Percentiles rank a stretch among this genome's conserved stretches.
Conservation (phyloP, 2,797 vertebrate genomes). For the Anguilla pacifica region DNA sequence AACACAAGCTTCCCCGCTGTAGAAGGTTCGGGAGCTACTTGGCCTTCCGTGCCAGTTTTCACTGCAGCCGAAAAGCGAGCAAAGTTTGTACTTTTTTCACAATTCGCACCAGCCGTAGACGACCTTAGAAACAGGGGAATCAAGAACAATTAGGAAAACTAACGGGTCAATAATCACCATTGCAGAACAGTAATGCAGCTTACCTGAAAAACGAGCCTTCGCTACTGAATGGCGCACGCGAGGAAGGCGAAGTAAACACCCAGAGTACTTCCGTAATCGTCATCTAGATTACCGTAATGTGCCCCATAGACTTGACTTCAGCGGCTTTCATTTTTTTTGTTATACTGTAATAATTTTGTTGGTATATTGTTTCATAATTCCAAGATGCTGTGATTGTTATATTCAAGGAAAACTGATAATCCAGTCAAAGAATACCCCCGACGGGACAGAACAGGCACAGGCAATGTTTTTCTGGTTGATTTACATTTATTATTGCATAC, state of each 20-base stretch:
- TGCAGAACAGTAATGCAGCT: background rate
- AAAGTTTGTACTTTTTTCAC: background rate
- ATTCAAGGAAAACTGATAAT: background rate
- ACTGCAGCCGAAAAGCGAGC: background rate
- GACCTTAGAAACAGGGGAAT: background rate
- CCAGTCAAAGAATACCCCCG: background rate
- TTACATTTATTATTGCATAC: slow-evolving; percentile 88
- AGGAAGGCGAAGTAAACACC: background rate
- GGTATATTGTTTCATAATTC: background rate
- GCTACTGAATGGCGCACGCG: background rate
- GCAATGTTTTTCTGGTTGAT: slow-evolving; percentile 51
- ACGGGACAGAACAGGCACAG: slow-evolving; percentile 10
- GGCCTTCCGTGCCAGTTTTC: background rate
- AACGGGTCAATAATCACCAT: background rate
- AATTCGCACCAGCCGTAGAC: background rate
- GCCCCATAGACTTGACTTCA: background rate
- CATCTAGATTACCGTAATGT: background rate
- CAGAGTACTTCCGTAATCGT: background rate
- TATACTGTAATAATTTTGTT: background rate
- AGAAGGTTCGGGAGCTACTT: background rate
- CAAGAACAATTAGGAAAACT: background rate
- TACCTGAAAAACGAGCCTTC: background rate
- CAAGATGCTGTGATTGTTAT: background rate
- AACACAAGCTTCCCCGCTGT: background rate
- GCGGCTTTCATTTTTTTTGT: background rate